Conservation (phyloP, 2,888 invertebrate genomes). For the Punctoribates punctum region DNA sequence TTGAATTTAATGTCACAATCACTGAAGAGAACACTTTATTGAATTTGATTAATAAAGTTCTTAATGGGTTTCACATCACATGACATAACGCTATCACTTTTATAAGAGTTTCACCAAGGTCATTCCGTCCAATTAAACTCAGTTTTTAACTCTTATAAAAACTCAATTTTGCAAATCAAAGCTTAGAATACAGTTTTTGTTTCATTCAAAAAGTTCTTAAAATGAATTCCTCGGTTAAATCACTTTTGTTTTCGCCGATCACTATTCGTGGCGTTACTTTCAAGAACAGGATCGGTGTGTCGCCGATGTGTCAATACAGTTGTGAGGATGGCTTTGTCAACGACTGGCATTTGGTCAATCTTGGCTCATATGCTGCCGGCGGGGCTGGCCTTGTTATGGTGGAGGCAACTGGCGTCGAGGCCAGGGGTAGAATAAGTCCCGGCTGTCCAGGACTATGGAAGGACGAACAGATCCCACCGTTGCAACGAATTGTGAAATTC, state of each 20-base stretch:
- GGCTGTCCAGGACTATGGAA: slow-evolving; percentile 34
- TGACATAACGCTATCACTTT: no score
- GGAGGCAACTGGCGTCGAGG: slow-evolving; percentile 37
- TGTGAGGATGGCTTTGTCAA: slow-evolving; percentile 28
- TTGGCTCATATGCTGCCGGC: slow-evolving; percentile 13
- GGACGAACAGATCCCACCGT: slow-evolving; percentile 15
- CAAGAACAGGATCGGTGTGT: slow-evolving; percentile 35
- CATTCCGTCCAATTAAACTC: no score
- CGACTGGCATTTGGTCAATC: slow-evolving; percentile 38
- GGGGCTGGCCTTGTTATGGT: slow-evolving; percentile 36
- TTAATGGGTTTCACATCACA: no score
- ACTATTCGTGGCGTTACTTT: slow-evolving; percentile 18
- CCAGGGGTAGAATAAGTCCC: slow-evolving; percentile 8
- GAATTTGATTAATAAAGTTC: no score
- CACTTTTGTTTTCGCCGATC: slow-evolving; percentile 15
- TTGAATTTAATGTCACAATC: no score
- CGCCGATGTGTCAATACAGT: slow-evolving; percentile 35
- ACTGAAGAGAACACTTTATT: no score
- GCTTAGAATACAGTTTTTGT: no score
- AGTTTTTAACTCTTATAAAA: no score
- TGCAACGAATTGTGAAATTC: background rate
- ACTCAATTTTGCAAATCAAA: no score
- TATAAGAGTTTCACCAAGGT: no score
- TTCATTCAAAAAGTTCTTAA: no score
- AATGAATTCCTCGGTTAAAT: background rate